phyloP scores from a whole-genome alignment of 2,888 invertebrate genomes.

The Cryptosula pallasiana region DNA sequence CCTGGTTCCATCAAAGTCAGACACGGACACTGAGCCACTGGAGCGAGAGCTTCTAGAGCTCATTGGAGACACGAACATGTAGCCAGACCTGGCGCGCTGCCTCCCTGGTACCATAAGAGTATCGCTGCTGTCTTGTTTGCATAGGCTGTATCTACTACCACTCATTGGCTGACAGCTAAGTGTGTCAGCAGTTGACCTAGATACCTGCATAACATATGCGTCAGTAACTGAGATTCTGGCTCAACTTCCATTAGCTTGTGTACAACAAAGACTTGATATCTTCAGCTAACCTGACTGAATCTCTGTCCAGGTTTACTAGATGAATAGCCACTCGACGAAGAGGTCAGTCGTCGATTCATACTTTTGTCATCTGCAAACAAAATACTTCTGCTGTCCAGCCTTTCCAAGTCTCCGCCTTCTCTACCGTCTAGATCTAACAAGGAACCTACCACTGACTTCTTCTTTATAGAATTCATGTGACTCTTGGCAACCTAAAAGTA shows the following conservation, averaged over 20 bases:
- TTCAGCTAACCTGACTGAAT: slow-evolving; percentile 7
- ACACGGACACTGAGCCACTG: slow-evolving; percentile 17
- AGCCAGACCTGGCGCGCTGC: slow-evolving; percentile 12
- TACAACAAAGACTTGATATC: too few relatives aligned
- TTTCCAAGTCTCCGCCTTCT: slow-evolving; percentile 1
- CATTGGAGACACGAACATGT: slow-evolving; percentile 13
- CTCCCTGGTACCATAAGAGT: slow-evolving; percentile 18
- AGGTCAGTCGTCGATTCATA: neutral
- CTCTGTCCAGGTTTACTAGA: slow-evolving; percentile 20
- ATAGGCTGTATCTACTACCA: slow-evolving; percentile 15
- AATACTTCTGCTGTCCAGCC: neutral
- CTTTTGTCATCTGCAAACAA: slow-evolving; percentile 8
- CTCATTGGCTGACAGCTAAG: slow-evolving; percentile 15
- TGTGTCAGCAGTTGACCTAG: slow-evolving; percentile 22
- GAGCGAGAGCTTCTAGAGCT: slow-evolving; percentile 21
- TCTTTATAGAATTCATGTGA: slow-evolving; percentile 23
- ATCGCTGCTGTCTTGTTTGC: slow-evolving; percentile 19
- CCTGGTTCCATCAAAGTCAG: slow-evolving; percentile 21
- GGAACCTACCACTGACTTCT: slow-evolving; percentile 22
- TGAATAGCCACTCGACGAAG: slow-evolving; percentile 21
- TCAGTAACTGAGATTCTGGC: too few relatives aligned
- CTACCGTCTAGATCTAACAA: slow-evolving; percentile 7
- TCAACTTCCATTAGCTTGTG: too few relatives aligned
- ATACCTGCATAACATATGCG: slow-evolving; percentile 11
- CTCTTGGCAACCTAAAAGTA: slow-evolving; percentile 5